Conservation (phyloP, 2,113 vertebrate species). For the Ameiurus melas region DNA sequence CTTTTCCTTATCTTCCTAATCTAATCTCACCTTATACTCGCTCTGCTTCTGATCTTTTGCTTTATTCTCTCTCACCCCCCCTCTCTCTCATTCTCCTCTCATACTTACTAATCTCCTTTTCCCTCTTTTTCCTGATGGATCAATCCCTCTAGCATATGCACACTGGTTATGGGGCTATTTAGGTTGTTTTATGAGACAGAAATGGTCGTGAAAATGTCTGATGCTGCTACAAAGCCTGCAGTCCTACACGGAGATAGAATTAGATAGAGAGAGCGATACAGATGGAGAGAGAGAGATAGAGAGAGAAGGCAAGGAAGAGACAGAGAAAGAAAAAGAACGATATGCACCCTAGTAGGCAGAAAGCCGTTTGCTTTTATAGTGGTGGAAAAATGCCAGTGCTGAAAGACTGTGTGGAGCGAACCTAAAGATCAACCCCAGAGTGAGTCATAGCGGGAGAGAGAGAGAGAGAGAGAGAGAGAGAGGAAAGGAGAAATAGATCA, state of each 20-base stretch:
- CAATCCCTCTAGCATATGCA: constrained; percentile 27
- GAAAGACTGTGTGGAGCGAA: constrained; percentile 41
- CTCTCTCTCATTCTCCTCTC: neutral
- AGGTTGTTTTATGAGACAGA: constrained; percentile 48
- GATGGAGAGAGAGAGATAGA: neutral
- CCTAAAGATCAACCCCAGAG: constrained; percentile 41
- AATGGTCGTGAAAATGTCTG: constrained; percentile 32
- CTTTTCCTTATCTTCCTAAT: neutral
- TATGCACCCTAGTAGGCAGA: constrained; percentile 29
- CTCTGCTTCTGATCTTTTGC: too few species aligned
- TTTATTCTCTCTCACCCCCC: neutral
- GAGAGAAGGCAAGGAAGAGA: neutral
- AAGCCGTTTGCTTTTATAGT: constrained; percentile 40
- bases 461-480: neutral
- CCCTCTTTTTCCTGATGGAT: constrained; percentile 21
- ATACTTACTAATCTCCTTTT: constrained; percentile 8
- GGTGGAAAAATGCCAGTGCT: constrained; percentile 43
- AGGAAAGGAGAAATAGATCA: constrained; percentile 10
- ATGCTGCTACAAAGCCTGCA: constrained; percentile 4
- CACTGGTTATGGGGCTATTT: constrained; percentile 45
- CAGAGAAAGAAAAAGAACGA: constrained; percentile 21
- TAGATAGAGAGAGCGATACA: neutral
- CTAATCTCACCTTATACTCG: neutral
- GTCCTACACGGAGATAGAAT: constrained; percentile 13
- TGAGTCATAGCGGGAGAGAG: constrained; percentile 35